phyloP scores from a whole-genome alignment of 2,113 vertebrate genomes.

The Talpa occidentalis region DNA sequence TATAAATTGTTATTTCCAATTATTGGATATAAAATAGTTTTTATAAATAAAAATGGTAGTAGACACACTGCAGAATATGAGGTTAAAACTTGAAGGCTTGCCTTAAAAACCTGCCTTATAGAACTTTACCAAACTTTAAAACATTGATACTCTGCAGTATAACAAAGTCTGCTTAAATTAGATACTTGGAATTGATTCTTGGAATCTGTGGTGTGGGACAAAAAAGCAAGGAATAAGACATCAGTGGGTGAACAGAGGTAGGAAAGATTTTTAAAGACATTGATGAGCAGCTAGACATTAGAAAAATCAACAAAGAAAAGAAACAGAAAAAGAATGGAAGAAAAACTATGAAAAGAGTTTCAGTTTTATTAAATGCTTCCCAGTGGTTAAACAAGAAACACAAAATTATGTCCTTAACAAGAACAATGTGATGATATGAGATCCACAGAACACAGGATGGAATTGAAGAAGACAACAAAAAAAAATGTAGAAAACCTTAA shows the following conservation, averaged over 20 bases:
- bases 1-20: background rate
- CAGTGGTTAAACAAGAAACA: background rate
- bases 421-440: background rate
- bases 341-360: background rate
- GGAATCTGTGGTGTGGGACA: background rate
- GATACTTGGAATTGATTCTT: background rate
- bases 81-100: background rate
- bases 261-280: background rate
- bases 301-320: background rate
- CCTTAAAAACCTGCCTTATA: background rate
- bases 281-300: background rate
- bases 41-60: background rate
- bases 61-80: background rate
- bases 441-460: background rate
- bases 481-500: background rate
- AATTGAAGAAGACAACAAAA: background rate
- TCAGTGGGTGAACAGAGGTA: background rate
- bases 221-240: background rate
- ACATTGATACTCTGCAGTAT: background rate
- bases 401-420: background rate
- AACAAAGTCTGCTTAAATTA: background rate
- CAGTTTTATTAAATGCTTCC: background rate
- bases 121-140: background rate
- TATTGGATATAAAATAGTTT: background rate
- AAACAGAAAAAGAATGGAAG: background rate